Conservation (phyloP, 37 sponge, comb jelly and placozoan genomes). For the Mnemiopsis leidyi region DNA sequence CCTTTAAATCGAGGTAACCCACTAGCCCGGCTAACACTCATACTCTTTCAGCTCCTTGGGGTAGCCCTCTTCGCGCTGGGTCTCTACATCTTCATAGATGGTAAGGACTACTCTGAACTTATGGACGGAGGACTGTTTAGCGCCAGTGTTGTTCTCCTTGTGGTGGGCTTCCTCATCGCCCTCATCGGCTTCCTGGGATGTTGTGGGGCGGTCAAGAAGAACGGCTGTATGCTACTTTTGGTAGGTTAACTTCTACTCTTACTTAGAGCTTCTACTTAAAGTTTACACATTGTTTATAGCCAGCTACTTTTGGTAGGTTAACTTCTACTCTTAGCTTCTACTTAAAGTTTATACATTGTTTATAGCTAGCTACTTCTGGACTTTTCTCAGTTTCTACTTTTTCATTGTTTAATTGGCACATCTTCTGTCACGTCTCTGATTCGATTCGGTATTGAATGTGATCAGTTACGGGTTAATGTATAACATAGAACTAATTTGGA, state of each 20-base stretch:
- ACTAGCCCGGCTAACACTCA: neutral
- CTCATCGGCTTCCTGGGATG: conserved; percentile 31
- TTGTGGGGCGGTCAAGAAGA: conserved; percentile 28
- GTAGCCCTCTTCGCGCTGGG: conserved; percentile 10
- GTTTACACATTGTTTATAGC: too few relatives aligned
- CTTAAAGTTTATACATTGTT: too few relatives aligned
- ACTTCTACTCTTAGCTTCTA: too few relatives aligned
- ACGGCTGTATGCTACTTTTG: neutral
- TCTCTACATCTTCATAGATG: conserved; percentile 23
- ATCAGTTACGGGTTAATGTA: too few relatives aligned
- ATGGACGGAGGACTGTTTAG: conserved; percentile 42
- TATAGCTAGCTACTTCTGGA: neutral
- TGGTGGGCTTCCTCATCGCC: conserved; percentile 33
- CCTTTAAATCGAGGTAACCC: too few relatives aligned
- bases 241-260: neutral
- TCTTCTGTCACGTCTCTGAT: too few relatives aligned
- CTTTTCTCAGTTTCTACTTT: too few relatives aligned
- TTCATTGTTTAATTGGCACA: too few relatives aligned
- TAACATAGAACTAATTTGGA: too few relatives aligned
- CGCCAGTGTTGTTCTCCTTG: neutral
- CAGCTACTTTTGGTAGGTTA: neutral
- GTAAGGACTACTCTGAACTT: neutral
- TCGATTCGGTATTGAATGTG: too few relatives aligned
- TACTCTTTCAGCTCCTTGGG: neutral
- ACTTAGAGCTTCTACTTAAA: too few relatives aligned